Evolutionary conservation across 1,140 invertebrate genomes (phyloP), one percentile per base, ranked within the genome.

Genomic region (Bombus waltoni): DNA sequence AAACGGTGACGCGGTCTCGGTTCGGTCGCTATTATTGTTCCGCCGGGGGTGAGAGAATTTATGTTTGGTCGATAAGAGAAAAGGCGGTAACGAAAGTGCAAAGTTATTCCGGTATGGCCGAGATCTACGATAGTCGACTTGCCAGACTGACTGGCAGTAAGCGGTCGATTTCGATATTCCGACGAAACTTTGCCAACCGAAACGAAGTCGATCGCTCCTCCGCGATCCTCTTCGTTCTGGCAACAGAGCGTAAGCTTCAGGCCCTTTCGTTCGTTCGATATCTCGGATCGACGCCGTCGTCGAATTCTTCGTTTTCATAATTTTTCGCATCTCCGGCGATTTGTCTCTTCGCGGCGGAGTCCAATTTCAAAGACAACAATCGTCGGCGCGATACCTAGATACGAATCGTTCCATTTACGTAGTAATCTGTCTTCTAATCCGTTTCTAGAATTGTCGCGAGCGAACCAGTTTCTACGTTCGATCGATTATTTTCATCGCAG

Each of bases 11-110:
- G 57, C 35, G 40, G 15, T 28, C 78, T 10, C 70, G 65, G 38
- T 32, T 47, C 25, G 28, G 59, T 59, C 62, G 66, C n/a, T 80
- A 78, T 79, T 74, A 90, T 85, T 87, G 81, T 75, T 65, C 22
- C 70, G 44, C 38, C 1, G 32, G 38, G 22, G 10, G 0, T 1
- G 10, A 22, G 18, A 28, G 79, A 75, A 86, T 90, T 90, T 88
- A 87, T 88, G 86, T 72, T 79, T 77, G 74, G 72, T 71, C 85
- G 89, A 90, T 90, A 87, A 90, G 88, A 88, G 62, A 85, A 83
- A 85, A 65, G 70, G 66, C 66, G 62, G 76, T 81, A 85, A 81
- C 65, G 87, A 87, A 89, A 89, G 71, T 89, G 81, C 72, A 70
- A 81, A 89, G 85, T 89, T 87, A 89, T 80, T 77, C 62, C 75